Evolutionary conservation across 1,140 invertebrate species (phyloP).

Genomic region (Dysdera silvatica): DNA sequence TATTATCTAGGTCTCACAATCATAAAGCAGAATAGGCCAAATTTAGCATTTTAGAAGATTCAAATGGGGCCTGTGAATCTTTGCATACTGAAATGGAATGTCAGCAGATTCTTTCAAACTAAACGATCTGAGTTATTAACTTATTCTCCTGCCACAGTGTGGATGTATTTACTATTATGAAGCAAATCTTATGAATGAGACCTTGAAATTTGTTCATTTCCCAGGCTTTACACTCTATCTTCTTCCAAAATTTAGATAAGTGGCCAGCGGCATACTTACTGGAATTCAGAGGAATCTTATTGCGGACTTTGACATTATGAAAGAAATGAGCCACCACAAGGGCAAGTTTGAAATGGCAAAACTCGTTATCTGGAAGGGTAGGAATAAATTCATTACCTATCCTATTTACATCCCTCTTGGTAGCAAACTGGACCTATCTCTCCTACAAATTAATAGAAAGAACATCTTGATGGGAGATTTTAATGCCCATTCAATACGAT

Average conservation of each 20-base stretch:
- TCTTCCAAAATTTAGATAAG: background rate
- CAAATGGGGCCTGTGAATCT: too few relatives aligned
- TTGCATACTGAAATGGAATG: background rate
- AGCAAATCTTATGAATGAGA: background rate
- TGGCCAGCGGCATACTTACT: background rate
- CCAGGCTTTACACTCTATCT: background rate
- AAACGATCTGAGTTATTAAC: background rate
- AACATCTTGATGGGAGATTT: background rate
- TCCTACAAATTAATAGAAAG: background rate
- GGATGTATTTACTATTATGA: background rate
- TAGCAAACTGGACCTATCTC: background rate
- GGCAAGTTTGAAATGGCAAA: background rate
- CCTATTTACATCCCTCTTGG: background rate
- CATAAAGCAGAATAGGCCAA: too few relatives aligned
- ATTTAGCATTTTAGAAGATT: too few relatives aligned
- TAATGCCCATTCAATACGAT: background rate
- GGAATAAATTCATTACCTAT: background rate
- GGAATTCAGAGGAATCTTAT: background rate
- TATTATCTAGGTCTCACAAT: too few relatives aligned
- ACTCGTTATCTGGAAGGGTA: background rate
- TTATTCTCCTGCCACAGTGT: background rate
- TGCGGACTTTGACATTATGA: background rate
- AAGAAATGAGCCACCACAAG: background rate
- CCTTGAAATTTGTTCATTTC: background rate
- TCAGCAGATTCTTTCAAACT: background rate